phyloP scores from a whole-genome alignment of 1,140 invertebrate species.

The Akabosia matsudoensis region DNA sequence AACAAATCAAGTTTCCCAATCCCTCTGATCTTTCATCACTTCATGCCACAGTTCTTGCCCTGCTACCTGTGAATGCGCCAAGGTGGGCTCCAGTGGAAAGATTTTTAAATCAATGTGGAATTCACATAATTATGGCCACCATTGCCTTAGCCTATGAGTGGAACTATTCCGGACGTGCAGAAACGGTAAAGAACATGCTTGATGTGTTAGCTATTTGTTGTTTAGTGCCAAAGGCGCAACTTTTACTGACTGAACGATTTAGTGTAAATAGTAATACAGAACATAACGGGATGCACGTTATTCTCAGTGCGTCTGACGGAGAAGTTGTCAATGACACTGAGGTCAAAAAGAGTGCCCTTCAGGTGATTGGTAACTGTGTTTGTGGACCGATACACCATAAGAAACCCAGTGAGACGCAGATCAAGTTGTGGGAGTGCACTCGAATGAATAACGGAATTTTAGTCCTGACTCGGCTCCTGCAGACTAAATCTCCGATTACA shows the following conservation, averaged over 20 bases:
- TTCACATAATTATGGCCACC: constrained; percentile 65
- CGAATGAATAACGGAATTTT: constrained; percentile 55
- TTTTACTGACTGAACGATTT: constrained; percentile 73
- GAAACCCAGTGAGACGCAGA: constrained; percentile 18
- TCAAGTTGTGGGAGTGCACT: constrained; percentile 88
- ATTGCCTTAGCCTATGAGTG: constrained; percentile 86
- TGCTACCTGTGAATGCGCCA: constrained; percentile 8
- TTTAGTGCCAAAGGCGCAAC: constrained; percentile 81
- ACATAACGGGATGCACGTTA: constrained; percentile 64
- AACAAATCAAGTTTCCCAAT: constrained; percentile 48
- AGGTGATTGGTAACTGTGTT: constrained; percentile 86
- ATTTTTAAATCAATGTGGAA: constrained; percentile 30
- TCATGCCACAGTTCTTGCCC: background rate
- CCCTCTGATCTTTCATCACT: background rate
- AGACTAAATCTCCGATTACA: constrained; percentile 88
- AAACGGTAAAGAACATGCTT: constrained; percentile 82
- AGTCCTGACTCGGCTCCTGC: constrained; percentile 67
- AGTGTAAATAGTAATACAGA: constrained; percentile 50
- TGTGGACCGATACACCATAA: constrained; percentile 70
- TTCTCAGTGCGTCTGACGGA: constrained; percentile 81
- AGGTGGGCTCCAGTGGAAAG: constrained; percentile 12
- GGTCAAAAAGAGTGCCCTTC: constrained; percentile 83
- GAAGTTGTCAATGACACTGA: constrained; percentile 85
- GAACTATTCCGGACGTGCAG: constrained; percentile 82
- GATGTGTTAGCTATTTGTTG: constrained; percentile 87